Evolutionary conservation across 2,113 vertebrate genomes (phyloP).

Genomic region (Aplodontia rufa): DNA sequence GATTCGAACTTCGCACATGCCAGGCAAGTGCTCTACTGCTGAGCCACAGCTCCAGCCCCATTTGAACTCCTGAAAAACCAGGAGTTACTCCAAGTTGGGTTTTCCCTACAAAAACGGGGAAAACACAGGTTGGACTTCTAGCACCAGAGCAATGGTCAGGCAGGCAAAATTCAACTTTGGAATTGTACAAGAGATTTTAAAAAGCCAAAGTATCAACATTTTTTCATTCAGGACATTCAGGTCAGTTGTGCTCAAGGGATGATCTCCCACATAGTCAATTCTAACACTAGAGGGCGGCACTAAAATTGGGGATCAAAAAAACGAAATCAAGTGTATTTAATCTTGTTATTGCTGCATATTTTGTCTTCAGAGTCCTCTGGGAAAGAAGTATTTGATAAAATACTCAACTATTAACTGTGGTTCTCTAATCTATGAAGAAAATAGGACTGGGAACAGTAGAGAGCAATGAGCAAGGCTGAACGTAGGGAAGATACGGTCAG

Average conservation of each 20-base stretch:
- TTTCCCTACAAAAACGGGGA: not conserved
- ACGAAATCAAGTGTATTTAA: not conserved
- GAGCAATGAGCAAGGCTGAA: not conserved
- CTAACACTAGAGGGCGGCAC: not conserved
- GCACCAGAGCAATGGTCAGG: not conserved
- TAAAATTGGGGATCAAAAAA: not conserved
- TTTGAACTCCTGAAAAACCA: not conserved
- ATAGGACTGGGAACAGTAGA: not conserved
- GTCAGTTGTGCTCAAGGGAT: not conserved
- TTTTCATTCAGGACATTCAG: not conserved
- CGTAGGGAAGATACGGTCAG: not conserved
- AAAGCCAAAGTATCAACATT: not conserved
- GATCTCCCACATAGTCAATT: not conserved
- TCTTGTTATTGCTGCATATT: not conserved
- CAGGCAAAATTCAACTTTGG: not conserved
- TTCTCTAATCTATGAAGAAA: not conserved
- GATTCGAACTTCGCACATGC: too few species aligned
- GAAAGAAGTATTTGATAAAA: conserved; percentile 26
- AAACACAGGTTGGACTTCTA: not conserved
- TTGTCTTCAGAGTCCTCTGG: not conserved
- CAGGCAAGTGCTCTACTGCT: too few species aligned
- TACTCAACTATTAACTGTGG: not conserved
- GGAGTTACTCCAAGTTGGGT: not conserved
- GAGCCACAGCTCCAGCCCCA: too few species aligned
- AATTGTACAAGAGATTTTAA: not conserved